Evolutionary conservation across 1,140 invertebrate genomes (phyloP).

Genomic region (Ostrea edulis): DNA sequence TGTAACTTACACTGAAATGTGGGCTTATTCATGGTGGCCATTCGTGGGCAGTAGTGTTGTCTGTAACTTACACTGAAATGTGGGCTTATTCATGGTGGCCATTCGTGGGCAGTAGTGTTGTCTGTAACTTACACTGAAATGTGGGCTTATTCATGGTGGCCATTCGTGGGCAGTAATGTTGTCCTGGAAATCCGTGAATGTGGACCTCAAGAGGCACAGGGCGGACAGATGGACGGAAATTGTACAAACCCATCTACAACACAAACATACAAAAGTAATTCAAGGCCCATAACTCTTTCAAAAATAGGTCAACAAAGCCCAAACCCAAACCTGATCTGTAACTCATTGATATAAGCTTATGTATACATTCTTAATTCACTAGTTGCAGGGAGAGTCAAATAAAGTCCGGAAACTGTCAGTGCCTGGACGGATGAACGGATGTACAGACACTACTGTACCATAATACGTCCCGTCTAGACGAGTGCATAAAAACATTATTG

Average conservation of each 20-base stretch:
- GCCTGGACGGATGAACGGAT: no score
- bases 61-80: slow-evolving; percentile 86
- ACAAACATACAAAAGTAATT: not conserved
- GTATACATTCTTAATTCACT: no score
- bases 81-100: slow-evolving; percentile 99
- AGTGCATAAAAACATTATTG: no score
- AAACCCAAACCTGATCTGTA: no score
- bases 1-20: slow-evolving; percentile 87
- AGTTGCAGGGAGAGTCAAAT: no score
- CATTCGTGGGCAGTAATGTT: slow-evolving; percentile 99
- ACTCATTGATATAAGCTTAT: no score
- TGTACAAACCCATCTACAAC: slow-evolving; percentile 91
- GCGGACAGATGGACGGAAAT: slow-evolving; percentile 97
- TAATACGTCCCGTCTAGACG: no score
- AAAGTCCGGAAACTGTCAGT: no score
- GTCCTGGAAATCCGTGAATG: slow-evolving; percentile 94
- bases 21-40: no score
- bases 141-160: slow-evolving; percentile 99
- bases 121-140: slow-evolving; percentile 85
- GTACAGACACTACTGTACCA: no score
- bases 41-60: no score
- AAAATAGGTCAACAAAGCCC: no score
- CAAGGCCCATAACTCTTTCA: not conserved
- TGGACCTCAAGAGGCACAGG: slow-evolving; percentile 98
- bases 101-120: slow-evolving; percentile 81